These are phyloP conservation scores for Ammospiza caudacuta DNA, from an alignment of 2,113 vertebrate species.

Conservation along the genomic window DNA sequence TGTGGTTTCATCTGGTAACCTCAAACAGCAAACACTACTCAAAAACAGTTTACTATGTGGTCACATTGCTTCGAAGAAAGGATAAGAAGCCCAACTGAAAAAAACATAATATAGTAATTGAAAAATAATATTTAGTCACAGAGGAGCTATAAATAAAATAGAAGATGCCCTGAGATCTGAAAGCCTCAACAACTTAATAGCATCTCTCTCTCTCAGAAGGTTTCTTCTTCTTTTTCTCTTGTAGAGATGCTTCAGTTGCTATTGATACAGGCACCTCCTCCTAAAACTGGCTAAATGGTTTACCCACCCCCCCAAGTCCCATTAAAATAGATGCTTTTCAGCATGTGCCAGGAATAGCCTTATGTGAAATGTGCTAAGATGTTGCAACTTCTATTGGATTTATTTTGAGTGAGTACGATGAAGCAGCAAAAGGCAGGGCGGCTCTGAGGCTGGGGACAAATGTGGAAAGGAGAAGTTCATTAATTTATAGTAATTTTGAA, in stretches of 20 bases:
- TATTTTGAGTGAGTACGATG: not conserved
- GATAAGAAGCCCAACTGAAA: not conserved
- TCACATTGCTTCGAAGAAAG: not conserved
- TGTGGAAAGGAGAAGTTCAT: not conserved
- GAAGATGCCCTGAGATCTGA: not conserved
- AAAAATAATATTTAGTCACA: not conserved
- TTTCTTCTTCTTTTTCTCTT: not conserved
- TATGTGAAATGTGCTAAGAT: not conserved
- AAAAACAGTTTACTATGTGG: constrained; percentile 20
- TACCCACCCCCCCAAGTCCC: not conserved
- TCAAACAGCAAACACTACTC: constrained; percentile 48
- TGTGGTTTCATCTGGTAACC: constrained; percentile 53
- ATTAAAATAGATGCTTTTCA: not conserved
- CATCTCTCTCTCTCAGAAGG: not conserved
- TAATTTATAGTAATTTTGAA: not conserved
- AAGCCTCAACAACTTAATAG: not conserved
- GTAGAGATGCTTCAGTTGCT: not conserved
- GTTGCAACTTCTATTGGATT: not conserved
- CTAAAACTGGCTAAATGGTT: not conserved
- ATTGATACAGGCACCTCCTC: not conserved
- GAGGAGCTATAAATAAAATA: constrained; percentile 14
- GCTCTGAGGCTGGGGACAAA: not conserved
- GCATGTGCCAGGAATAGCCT: not conserved
- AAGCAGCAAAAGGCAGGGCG: not conserved
- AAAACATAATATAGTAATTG: not conserved